Evolutionary conservation across 2,797 vertebrate genomes (phyloP), one percentile per base, ranked within the genome.

Genomic region (Falco concolor): DNA sequence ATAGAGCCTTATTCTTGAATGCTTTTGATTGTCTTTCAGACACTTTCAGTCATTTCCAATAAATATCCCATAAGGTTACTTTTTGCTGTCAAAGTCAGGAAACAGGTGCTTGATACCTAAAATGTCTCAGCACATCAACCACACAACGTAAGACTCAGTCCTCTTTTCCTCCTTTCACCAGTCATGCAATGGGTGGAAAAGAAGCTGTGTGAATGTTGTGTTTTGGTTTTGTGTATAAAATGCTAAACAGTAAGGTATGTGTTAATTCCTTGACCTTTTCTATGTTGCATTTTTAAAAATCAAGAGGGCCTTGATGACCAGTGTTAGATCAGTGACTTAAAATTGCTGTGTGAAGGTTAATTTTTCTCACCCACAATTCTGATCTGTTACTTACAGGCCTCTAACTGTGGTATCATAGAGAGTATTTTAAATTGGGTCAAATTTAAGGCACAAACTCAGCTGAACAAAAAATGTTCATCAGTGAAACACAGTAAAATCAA

Each of bases 401-500:
- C 98, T 68, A 99, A 99, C 97, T 99, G 99, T 97, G 99, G 99
- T 87, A 99, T 99, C 87, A 98, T 99, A 89, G 99, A 99, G 95
- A 99, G 98, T 93, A 99, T 99, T 90, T 96, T 99, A 92, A 99
- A 99, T 86, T 99, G 99, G 99, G 99, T 99, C 73, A 99, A 99
- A 98, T 99, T 99, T 95, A 99, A 99, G 96, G 99, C 99, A 63
- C 99, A 99, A 97, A 99, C 98, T 42, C 99, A 99, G 90, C 97
- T 99, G 78, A 99, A 99, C 95, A 99, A 99, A 97, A 99, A 99
- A 87, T 99, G 99, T 96, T 99, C 99, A 12, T 99, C 99, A 1
- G 99, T 99, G 96, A 99, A 99, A 87, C 98, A 99, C 91, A 99
- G 98, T 97, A 99, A 99, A 98, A 99, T 99, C 96, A 99, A 99